Base-by-base conservation (phyloP, 1,140 invertebrate genomes). In the Stratiolaelaps scimitus region DNA sequence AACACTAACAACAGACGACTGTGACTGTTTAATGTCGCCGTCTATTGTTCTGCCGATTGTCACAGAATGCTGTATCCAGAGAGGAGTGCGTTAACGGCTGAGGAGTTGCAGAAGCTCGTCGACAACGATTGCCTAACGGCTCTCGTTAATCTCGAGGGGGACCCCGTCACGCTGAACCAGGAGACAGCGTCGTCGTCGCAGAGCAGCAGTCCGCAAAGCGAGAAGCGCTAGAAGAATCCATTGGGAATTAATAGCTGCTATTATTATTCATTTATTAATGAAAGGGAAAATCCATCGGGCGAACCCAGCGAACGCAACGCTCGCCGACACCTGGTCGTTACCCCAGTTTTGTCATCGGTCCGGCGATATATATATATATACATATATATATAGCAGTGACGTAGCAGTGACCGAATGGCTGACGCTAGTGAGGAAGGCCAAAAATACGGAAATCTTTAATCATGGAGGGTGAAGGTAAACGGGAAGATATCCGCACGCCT, bases 91-190 rank as follows among this genome's bases (percentile, higher is more conserved):
- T 23, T 60, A 23, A 60, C 15, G 26, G 53, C 53, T 20, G 53
- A 60, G 26, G 53, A 60, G 23, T 23, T 60, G 26, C 53, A 60
- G 23, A 60, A 60, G 10, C 53, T 60, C 5, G 26, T 60, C 10
- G 53, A 60, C 4, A 60, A 60, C 23, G 53, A 60, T 23, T 60
- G 53, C 23, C 53, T 60, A 15, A 60, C 53, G 2, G 53, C 53
- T 23, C 23, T 60, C 20, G 53, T 60, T 4, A 34, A 26, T 23
- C 23, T 29, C 15, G 53, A 60, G 23, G 53, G 53, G 53, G 53
- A 60, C 20, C 53, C 53, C 13, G 53, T 60, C 15, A 60, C 53
- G 17, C 34, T 60, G 15, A 60, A 26, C 23, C 53, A 17, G 4
- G 53, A 60, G 15, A 34, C 53, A 15, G 53, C 26, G 6, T 15